Evolutionary conservation across 2,113 vertebrate species (phyloP).

Genomic region (Eulemur rufifrons): DNA sequence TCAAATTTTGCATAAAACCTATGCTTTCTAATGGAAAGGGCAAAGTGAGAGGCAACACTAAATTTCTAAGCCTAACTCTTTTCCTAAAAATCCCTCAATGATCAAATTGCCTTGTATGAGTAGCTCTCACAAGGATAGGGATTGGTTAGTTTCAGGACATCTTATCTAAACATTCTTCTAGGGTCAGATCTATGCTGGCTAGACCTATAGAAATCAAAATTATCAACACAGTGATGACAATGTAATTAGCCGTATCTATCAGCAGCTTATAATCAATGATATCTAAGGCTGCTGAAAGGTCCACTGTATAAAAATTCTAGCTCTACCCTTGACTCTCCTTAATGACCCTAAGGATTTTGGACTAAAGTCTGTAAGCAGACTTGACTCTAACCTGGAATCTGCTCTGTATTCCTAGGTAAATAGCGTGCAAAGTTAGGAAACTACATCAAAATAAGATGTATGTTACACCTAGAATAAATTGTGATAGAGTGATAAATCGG

Average conservation of each 20-base stretch:
- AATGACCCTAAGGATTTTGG: slow-evolving; percentile 19
- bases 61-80: slow-evolving; percentile 12
- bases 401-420: not conserved
- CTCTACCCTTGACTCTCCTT: not conserved
- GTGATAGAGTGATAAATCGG: slow-evolving; percentile 31
- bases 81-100: slow-evolving; percentile 8
- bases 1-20: slow-evolving; percentile 33
- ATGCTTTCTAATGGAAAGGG: slow-evolving; percentile 2
- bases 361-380: slow-evolving; percentile 14
- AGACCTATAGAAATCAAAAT: slow-evolving; percentile 1
- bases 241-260: slow-evolving; percentile 54
- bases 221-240: slow-evolving; percentile 34
- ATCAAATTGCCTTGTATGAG: slow-evolving; percentile 20
- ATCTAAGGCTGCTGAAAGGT: slow-evolving; percentile 35
- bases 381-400: slow-evolving; percentile 41
- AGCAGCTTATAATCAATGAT: slow-evolving; percentile 6
- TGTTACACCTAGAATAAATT: not conserved
- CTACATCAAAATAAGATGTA: slow-evolving; percentile 1
- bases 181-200: not conserved
- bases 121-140: not conserved
- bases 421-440: slow-evolving; percentile 7
- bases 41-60: not conserved
- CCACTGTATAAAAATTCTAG: not conserved
- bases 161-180: slow-evolving; percentile 51
- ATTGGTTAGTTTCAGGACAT: slow-evolving; percentile 46